Base-by-base conservation (phyloP, 2,888 invertebrate species). In the Amitus sp. region DNA sequence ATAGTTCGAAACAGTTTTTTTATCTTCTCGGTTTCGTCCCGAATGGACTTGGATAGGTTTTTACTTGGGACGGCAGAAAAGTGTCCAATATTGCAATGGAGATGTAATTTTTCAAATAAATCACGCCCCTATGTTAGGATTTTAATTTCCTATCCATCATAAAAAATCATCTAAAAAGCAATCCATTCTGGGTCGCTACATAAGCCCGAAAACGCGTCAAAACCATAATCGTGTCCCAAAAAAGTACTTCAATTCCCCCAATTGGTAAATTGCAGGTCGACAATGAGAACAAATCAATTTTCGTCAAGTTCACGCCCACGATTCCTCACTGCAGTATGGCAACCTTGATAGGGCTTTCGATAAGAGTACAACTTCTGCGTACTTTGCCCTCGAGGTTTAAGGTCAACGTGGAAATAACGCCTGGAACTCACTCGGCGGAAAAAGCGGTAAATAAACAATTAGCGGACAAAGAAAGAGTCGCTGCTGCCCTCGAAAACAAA, bases 261-360 rank as follows among this genome's bases (percentile, higher is more conserved):
- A n/a, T n/a, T n/a, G n/a, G n/a, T n/a, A 15, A 37, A 37, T 73
- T 75, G 13, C 72, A 88, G 82, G 91, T 97, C 0, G 87, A 92
- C 77, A 90, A 95, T 82, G 84, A 86, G 43, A 84, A 86, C 0
- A 94, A 91, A 75, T 84, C 82, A 6, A 88, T 97, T 0, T 83
- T 87, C 68, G 88, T 99, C 0, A 85, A 88, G 60, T 99, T 96
- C 82, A 98, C 98, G 0, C 99, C 99, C 0, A 99, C 99, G 0
- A 98, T 99, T 72, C 98, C 98, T 0, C 98, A 99, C 76, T 99
- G 99, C 76, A 96, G 96, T 72, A 96, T 98, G 97, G 98, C 98
- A 1, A 97, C 98, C 0, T 83, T 99, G 30, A 97, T 89, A 65
- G 94, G 98, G 1, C 85, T 99, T 0, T 94, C 96, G 0, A 97